These are phyloP conservation scores for Sycophila texana DNA, from an alignment of 2,888 invertebrate genomes.

Conservation along the genomic window DNA sequence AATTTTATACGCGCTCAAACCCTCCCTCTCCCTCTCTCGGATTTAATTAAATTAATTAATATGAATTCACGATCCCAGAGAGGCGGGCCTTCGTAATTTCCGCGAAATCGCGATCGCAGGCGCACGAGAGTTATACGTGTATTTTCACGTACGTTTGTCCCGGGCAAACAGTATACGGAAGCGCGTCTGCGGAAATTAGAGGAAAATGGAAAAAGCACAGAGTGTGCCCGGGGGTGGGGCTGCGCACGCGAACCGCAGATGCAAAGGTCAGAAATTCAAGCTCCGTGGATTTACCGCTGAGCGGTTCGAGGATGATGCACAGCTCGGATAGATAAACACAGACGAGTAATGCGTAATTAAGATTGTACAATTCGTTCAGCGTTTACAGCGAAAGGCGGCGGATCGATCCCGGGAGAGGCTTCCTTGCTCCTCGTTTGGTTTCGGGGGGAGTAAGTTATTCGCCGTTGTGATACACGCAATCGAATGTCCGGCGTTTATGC, in stretches of 20 bases:
- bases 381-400: too few species aligned
- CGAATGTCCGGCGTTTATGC: conserved; percentile 45
- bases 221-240: conserved; percentile 54
- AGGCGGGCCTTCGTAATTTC: neutral
- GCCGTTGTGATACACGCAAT: conserved; percentile 34
- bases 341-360: too few species aligned
- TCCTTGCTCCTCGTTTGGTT: too few species aligned
- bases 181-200: conserved; percentile 58
- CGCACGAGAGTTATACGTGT: neutral
- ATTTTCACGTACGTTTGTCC: conserved; percentile 30
- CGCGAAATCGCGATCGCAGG: neutral
- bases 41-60: conserved; percentile 58
- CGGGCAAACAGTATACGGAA: conserved; percentile 42
- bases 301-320: too few species aligned
- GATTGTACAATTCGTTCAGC: too few species aligned
- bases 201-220: conserved; percentile 48
- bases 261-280: conserved; percentile 68
- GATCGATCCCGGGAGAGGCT: too few species aligned
- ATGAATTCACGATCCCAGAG: conserved; percentile 31
- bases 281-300: conserved; percentile 64
- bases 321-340: too few species aligned
- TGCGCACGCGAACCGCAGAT: conserved; percentile 49
- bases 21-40: conserved; percentile 7
- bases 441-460: neutral
- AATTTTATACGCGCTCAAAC: conserved; percentile 46